phyloP scores from a whole-genome alignment of 1,140 invertebrate species.

The Condylostylus longicornis region DNA sequence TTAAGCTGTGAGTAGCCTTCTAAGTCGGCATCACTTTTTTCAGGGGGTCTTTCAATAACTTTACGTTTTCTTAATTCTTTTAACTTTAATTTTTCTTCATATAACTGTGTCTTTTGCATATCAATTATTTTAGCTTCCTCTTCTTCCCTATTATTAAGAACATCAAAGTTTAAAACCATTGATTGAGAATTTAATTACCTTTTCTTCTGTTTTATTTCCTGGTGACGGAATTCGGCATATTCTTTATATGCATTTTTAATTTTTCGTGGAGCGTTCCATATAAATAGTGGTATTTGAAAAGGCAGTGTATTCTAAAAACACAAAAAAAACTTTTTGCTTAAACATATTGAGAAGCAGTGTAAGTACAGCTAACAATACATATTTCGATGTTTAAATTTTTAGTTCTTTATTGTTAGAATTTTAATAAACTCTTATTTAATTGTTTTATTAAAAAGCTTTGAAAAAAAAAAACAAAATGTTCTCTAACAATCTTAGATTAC shows the following conservation, averaged over 20 bases:
- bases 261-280: slow-evolving; percentile 44
- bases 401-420: too few species aligned
- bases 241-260: slow-evolving; percentile 36
- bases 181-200: slow-evolving; percentile 28
- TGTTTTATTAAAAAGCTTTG: too few species aligned
- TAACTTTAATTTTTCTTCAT: slow-evolving; percentile 30
- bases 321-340: not conserved
- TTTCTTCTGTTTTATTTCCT: slow-evolving; percentile 39
- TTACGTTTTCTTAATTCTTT: slow-evolving; percentile 25
- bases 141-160: slow-evolving; percentile 15
- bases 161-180: not conserved
- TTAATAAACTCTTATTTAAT: too few species aligned
- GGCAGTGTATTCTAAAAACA: slow-evolving; percentile 52
- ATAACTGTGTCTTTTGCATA: slow-evolving; percentile 30
- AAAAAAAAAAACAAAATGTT: too few species aligned
- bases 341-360: not conserved
- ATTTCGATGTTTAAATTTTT: too few species aligned
- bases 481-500: too few species aligned
- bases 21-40: slow-evolving; percentile 29
- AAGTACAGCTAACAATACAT: too few species aligned
- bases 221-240: slow-evolving; percentile 41
- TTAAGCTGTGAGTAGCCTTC: slow-evolving; percentile 26
- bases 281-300: slow-evolving; percentile 57
- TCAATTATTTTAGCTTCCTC: slow-evolving; percentile 19
- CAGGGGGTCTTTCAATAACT: slow-evolving; percentile 22